A percentile compares a stretch with the other conserved stretches of the same genome.
Conservation (phyloP, 2,113 vertebrate genomes). For the Notiomystis cincta region DNA sequence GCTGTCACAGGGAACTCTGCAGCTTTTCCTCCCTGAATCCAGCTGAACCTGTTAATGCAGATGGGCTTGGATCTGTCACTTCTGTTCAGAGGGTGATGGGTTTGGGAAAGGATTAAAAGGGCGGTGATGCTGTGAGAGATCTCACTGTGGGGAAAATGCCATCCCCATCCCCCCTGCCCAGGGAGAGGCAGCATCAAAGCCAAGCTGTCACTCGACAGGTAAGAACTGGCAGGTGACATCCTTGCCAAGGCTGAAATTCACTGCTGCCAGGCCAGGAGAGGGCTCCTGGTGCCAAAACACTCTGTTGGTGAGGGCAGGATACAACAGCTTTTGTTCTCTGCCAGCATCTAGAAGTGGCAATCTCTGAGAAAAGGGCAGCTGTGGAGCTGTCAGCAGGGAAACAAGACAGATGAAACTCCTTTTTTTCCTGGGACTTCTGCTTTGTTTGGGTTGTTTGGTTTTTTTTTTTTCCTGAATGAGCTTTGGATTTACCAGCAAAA, state of each 20-base stretch:
- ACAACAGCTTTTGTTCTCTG: not conserved
- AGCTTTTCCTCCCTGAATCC: not conserved
- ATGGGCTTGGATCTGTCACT: not conserved
- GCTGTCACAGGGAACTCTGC: not conserved
- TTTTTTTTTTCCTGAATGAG: not conserved
- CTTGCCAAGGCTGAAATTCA: not conserved
- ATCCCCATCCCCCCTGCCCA: not conserved
- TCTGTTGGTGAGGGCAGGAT: not conserved
- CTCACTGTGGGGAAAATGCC: not conserved
- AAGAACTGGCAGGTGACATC: constrained; percentile 13
- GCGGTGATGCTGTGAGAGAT: not conserved
- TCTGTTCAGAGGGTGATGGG: not conserved
- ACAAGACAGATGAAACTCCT: not conserved
- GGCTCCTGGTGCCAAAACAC: not conserved
- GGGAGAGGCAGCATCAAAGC: not conserved
- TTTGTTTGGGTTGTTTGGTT: too few relatives aligned
- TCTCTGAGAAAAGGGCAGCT: not conserved
- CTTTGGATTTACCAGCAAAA: not conserved
- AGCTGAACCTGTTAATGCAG: not conserved
- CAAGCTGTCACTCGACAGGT: constrained; percentile 8
- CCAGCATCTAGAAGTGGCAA: not conserved
- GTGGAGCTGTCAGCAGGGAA: not conserved
- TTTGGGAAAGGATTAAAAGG: constrained; percentile 16
- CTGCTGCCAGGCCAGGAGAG: not conserved
- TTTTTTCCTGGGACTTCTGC: not conserved